These are phyloP conservation scores for Leptodirus hochenwartii DNA, from an alignment of 2,888 invertebrate genomes.

Conservation along the genomic window DNA sequence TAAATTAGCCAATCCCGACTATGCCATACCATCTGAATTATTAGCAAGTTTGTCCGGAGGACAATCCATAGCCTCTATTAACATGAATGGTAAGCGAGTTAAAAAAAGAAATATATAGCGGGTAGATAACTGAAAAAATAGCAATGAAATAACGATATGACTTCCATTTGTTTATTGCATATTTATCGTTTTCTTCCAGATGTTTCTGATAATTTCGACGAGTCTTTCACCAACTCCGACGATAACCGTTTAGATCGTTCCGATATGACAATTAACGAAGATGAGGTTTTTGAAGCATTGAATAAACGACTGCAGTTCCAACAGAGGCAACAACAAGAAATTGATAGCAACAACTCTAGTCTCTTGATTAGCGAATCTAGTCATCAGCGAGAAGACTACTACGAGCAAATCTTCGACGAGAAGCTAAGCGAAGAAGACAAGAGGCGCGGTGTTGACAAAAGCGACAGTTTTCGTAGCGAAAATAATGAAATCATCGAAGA, in stretches of 20 bases:
- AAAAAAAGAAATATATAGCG: constrained; percentile 7
- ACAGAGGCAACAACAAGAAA: not conserved
- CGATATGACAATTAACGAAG: constrained; percentile 24
- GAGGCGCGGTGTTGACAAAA: constrained; percentile 16
- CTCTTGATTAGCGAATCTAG: constrained; percentile 18
- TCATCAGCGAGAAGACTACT: constrained; percentile 24
- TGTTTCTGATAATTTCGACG: constrained; percentile 16
- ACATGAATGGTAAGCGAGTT: constrained; percentile 13
- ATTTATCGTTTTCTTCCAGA: no score
- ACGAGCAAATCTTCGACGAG: constrained; percentile 24
- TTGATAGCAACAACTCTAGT: not conserved
- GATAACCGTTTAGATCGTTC: constrained; percentile 30
- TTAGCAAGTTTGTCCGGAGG: constrained; percentile 18
- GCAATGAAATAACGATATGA: no score
- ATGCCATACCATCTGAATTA: constrained; percentile 62
- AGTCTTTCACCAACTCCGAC: constrained; percentile 28
- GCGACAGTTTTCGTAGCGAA: constrained; percentile 15
- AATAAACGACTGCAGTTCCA: constrained; percentile 18
- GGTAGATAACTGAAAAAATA: constrained; percentile 15
- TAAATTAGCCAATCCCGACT: constrained; percentile 74
- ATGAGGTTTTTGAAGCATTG: constrained; percentile 24
- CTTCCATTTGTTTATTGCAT: no score
- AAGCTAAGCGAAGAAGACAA: constrained; percentile 20
- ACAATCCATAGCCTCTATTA: constrained; percentile 12
- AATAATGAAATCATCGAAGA: constrained; percentile 1